Evolutionary conservation across 1,140 invertebrate species (phyloP).

Genomic region (Drosophila bocqueti): DNA sequence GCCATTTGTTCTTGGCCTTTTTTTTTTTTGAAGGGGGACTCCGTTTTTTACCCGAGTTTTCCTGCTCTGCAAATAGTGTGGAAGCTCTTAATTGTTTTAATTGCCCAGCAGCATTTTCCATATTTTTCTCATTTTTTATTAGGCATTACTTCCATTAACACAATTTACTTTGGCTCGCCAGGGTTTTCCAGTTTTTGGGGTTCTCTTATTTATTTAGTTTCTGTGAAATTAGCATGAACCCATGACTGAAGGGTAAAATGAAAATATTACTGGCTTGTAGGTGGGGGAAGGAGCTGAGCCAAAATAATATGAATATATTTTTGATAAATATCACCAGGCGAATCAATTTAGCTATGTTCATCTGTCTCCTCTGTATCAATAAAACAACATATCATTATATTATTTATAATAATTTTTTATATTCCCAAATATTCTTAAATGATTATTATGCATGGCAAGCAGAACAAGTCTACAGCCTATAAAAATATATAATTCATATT

Average conservation of each 20-base stretch:
- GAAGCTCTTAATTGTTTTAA: constrained; percentile 78
- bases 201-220: constrained; percentile 67
- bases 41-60: constrained; percentile 28
- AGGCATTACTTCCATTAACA: constrained; percentile 66
- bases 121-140: constrained; percentile 13
- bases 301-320: neutral
- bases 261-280: neutral
- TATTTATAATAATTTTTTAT: no score
- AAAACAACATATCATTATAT: no score
- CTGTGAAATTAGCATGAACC: neutral
- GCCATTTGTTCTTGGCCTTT: constrained; percentile 29
- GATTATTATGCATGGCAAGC: no score
- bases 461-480: no score
- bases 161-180: constrained; percentile 67
- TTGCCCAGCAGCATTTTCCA: constrained; percentile 46
- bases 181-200: constrained; percentile 13
- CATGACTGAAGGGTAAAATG: neutral
- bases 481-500: no score
- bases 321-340: neutral
- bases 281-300: neutral
- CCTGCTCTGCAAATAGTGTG: constrained; percentile 66
- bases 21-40: constrained; percentile 1
- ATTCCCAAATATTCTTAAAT: no score
- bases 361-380: no score
- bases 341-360: neutral